phyloP scores from a whole-genome alignment of 1,140 invertebrate species.

The Acromyrmex heyeri region DNA sequence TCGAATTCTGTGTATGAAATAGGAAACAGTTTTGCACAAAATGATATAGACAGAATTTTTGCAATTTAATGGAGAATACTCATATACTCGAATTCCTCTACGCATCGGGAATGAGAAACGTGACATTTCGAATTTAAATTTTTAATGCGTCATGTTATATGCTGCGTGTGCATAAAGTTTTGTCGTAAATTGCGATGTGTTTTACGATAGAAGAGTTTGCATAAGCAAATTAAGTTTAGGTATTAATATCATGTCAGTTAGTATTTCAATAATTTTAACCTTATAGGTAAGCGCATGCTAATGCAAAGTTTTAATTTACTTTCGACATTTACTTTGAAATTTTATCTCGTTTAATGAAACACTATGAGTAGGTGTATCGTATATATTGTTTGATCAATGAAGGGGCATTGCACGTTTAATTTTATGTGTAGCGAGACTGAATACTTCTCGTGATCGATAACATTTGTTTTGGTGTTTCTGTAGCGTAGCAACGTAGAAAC shows the following conservation, averaged over 20 bases:
- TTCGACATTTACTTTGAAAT: slow-evolving; percentile 19
- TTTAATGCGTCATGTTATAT: neutral
- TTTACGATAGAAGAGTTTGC: slow-evolving; percentile 22
- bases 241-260: slow-evolving; percentile 10
- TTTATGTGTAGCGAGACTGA: slow-evolving; percentile 40
- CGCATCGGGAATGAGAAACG: neutral
- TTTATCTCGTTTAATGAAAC: slow-evolving; percentile 36
- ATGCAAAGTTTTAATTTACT: slow-evolving; percentile 44
- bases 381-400: slow-evolving; percentile 82
- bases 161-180: slow-evolving; percentile 12
- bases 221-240: slow-evolving; percentile 31
- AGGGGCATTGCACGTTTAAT: slow-evolving; percentile 67
- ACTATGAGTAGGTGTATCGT: slow-evolving; percentile 47
- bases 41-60: slow-evolving; percentile 7
- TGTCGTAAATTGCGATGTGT: slow-evolving; percentile 36
- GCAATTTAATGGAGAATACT: slow-evolving; percentile 3
- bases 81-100: neutral
- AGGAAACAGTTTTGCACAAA: neutral
- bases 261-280: slow-evolving; percentile 27
- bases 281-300: slow-evolving; percentile 6
- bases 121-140: slow-evolving; percentile 23
- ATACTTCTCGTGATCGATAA: slow-evolving; percentile 79
- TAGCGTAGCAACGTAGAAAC: slow-evolving; percentile 80
- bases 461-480: slow-evolving; percentile 82
- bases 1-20: neutral